These are phyloP conservation scores for Marmota monax DNA, from an alignment of 2,113 vertebrate species.

Conservation along the genomic window DNA sequence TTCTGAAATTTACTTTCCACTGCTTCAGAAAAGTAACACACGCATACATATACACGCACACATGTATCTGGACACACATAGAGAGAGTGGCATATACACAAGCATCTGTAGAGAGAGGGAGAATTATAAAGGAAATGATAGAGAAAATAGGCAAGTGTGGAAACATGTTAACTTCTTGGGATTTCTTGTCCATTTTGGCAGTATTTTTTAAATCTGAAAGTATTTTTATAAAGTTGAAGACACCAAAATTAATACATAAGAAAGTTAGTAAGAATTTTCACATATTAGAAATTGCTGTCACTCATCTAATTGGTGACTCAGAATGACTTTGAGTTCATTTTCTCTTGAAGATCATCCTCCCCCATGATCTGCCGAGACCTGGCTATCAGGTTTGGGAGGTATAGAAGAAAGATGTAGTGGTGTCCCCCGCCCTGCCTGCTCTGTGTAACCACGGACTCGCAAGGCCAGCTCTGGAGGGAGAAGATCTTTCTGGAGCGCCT, in stretches of 20 bases:
- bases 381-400: rapidly evolving
- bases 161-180: not conserved
- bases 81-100: not conserved
- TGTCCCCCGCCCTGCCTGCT: not conserved
- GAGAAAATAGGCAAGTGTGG: not conserved
- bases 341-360: not conserved
- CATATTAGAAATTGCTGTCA: not conserved
- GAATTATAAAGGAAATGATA: constrained; percentile 4
- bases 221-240: not conserved
- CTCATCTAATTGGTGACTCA: not conserved
- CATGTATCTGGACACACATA: rapidly evolving
- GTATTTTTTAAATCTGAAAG: not conserved
- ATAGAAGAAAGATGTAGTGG: not conserved
- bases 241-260: not conserved
- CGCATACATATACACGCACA: no score
- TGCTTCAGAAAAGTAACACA: not conserved
- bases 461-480: not conserved
- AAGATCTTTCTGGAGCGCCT: not conserved
- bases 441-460: rapidly evolving
- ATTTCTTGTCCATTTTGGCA: constrained; percentile 30
- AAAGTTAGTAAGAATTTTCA: not conserved
- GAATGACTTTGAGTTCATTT: not conserved
- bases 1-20: not conserved
- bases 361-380: rapidly evolving
- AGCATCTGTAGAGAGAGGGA: not conserved